phyloP scores from a whole-genome alignment of 2,113 vertebrate genomes.

The Otolemur garnettii region DNA sequence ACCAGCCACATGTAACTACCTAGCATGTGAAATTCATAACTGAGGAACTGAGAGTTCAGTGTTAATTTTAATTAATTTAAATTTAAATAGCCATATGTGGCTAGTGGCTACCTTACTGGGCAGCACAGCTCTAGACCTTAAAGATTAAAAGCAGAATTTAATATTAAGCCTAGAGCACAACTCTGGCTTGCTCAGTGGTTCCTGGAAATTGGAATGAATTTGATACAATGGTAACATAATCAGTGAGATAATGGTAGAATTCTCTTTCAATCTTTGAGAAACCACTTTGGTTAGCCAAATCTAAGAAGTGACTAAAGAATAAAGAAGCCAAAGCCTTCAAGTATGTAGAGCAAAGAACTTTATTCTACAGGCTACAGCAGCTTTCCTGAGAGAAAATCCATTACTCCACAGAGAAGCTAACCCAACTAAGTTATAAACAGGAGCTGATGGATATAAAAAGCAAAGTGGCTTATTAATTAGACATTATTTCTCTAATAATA shows the following conservation, averaged over 20 bases:
- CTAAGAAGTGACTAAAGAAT: constrained; percentile 29
- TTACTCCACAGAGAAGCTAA: background rate
- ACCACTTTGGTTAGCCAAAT: constrained; percentile 58
- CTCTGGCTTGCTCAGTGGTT: background rate
- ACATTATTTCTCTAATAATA: background rate
- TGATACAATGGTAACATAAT: constrained; percentile 40
- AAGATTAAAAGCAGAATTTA: constrained; percentile 25
- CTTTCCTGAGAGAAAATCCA: constrained; percentile 29
- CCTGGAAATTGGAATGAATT: background rate
- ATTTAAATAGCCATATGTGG: background rate
- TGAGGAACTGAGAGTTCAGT: constrained; percentile 29
- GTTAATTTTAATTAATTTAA: constrained; percentile 47
- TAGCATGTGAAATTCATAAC: background rate
- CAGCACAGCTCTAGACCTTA: background rate
- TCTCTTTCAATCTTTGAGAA: constrained; percentile 67
- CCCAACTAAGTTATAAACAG: constrained; percentile 38
- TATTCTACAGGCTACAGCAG: background rate
- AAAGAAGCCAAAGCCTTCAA: background rate
- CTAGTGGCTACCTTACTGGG: background rate
- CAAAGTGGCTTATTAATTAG: background rate
- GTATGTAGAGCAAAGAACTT: background rate
- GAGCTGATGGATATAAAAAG: constrained; percentile 24
- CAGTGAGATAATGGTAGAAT: constrained; percentile 43
- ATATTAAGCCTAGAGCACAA: background rate
- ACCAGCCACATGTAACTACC: background rate